Evolutionary conservation across 2,113 vertebrate species (phyloP).

Genomic region (Chionomys nivalis): DNA sequence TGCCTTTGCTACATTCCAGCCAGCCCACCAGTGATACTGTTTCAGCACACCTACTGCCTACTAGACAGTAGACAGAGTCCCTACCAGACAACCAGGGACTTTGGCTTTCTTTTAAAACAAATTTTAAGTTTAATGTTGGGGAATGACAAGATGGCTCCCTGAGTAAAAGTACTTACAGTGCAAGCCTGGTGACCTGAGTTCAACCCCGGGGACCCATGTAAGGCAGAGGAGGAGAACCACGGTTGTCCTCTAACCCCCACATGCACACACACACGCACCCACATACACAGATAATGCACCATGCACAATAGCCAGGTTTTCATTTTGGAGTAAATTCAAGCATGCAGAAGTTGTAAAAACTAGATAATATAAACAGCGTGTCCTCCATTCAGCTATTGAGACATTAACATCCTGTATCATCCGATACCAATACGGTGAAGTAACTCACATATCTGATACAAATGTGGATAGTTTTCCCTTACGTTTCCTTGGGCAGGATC

Average conservation of each 20-base stretch:
- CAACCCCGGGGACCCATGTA: not conserved
- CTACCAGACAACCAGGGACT: not conserved
- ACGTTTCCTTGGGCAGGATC: not conserved
- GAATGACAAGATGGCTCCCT: not conserved
- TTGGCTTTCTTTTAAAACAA: not conserved
- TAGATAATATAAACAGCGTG: not conserved
- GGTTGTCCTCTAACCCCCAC: not conserved
- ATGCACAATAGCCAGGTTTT: not conserved
- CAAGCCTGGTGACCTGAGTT: not conserved
- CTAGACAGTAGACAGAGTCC: not conserved
- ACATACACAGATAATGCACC: not conserved
- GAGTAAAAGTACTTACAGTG: not conserved
- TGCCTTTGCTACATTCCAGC: not conserved
- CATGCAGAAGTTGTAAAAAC: not conserved
- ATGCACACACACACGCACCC: too few species aligned
- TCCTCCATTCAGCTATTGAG: not conserved
- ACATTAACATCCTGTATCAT: not conserved
- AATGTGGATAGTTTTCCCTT: not conserved
- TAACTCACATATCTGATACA: too few species aligned
- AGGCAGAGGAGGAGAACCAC: not conserved
- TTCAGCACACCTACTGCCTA: not conserved
- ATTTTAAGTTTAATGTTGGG: not conserved
- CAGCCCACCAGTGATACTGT: not conserved
- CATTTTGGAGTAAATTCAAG: not conserved
- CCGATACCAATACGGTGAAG: not conserved